Conservation (phyloP, 2,797 vertebrate species). For the Tragopan temminckii region DNA sequence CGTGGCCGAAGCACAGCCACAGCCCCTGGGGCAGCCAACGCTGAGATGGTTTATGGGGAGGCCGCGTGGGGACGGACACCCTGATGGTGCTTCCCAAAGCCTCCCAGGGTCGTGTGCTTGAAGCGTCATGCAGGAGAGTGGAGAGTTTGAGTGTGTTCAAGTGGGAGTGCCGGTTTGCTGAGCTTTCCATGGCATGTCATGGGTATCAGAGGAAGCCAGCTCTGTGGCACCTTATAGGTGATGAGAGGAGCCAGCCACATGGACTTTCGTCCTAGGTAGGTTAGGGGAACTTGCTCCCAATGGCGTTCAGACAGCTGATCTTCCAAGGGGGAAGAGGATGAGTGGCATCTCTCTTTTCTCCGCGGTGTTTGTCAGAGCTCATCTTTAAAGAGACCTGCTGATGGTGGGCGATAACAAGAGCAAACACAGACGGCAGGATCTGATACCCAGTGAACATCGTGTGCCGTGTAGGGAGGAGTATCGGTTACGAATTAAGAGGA, state of each 20-base stretch:
- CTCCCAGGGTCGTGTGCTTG: rapidly evolving
- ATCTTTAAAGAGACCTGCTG: slow-evolving; percentile 24
- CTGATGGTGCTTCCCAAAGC: neutral
- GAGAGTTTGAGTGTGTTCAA: neutral
- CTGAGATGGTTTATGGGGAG: neutral
- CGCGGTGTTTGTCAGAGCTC: neutral
- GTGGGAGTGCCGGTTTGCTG: neutral
- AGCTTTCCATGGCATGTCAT: rapidly evolving
- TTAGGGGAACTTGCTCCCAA: neutral
- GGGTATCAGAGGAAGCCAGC: neutral
- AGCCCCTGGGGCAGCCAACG: neutral
- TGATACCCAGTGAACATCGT: slow-evolving; percentile 5
- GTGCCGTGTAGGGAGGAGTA: neutral
- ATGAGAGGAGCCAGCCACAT: neutral
- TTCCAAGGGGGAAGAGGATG: neutral
- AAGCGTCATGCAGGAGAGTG: neutral
- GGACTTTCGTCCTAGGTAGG: neutral
- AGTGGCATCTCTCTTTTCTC: neutral
- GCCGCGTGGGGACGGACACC: rapidly evolving
- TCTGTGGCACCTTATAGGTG: too few relatives aligned
- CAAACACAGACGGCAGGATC: slow-evolving; percentile 40
- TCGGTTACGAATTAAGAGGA: slow-evolving; percentile 37
- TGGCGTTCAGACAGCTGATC: neutral
- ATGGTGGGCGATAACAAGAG: slow-evolving; percentile 34
- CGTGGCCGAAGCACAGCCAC: neutral